phyloP scores from a whole-genome alignment of 2,888 invertebrate species.

The Terebella lapidaria region DNA sequence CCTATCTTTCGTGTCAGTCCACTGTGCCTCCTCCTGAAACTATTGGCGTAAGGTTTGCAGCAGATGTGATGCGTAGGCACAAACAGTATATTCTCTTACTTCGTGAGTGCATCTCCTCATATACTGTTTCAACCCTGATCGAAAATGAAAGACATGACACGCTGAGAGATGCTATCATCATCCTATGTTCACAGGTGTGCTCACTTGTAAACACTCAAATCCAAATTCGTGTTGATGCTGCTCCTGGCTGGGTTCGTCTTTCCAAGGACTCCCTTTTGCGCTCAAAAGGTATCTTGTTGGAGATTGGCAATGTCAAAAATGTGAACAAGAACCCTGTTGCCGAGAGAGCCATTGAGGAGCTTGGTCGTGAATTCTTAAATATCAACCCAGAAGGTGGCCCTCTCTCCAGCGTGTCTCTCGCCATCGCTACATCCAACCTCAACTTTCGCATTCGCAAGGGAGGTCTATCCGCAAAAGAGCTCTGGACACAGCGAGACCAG shows the following conservation, averaged over 20 bases:
- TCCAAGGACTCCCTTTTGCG: neutral
- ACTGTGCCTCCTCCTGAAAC: neutral
- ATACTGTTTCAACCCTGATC: neutral
- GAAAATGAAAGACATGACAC: neutral
- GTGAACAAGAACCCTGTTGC: slow-evolving; percentile 5
- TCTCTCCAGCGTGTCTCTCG: neutral
- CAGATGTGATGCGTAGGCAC: slow-evolving; percentile 1
- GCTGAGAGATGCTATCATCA: slow-evolving; percentile 3
- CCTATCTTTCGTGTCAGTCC: neutral
- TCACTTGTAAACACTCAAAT: neutral
- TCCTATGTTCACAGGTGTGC: neutral
- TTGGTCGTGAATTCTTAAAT: neutral
- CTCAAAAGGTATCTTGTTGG: neutral
- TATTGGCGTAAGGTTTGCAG: slow-evolving; percentile 4
- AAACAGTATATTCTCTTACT: slow-evolving; percentile 1
- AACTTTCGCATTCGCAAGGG: neutral
- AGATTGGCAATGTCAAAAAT: slow-evolving; percentile 3
- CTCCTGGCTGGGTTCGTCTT: neutral
- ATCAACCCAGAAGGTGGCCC: neutral
- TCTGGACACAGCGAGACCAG: slow-evolving; percentile 2
- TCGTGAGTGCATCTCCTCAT: neutral
- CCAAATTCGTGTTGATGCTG: slow-evolving; percentile 2
- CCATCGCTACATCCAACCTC: neutral
- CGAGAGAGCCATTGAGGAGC: neutral
- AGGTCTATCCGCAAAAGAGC: slow-evolving; percentile 1